Evolutionary conservation across 2,113 vertebrate genomes (phyloP), one percentile per base, ranked within the genome.

Genomic region (Phylloscopus whistleri): DNA sequence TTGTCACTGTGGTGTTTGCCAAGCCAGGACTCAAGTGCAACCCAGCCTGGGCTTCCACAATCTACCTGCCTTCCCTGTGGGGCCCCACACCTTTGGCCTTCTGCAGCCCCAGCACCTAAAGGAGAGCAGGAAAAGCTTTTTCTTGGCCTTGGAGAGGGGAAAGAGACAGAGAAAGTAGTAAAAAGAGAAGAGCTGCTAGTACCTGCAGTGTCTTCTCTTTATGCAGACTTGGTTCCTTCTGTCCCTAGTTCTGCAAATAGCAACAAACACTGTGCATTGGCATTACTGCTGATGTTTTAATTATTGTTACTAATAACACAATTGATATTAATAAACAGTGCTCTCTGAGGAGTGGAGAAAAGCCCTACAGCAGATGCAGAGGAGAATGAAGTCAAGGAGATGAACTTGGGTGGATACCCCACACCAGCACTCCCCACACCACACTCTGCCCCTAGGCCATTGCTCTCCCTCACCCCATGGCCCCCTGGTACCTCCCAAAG

Each of bases 361-460:
- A 84, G 14, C 28, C 31, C 81, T 58, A 48, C 43, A 88, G 70
- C 59, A 83, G 62, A 95, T 69, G 35, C 28, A 90, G 39, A 70
- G 18, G 17, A 64, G 33, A 91, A 81, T 14, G 30, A 78, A 72
- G 49, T 49, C 27, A 93, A 67, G 41, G 31, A 80, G n/a, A 49
- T 16, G 18, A 76, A 43, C 15, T 19, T 76, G 72, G 41, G 28
- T 44, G 24, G 58, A 68, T 79, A 82, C 7, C 7, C 49, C 48
- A 39, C 1, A 2, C 24, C 35, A 44, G 46, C 23, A 33, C 27
- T 62, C 6, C 55, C 24, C 2, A 1, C n/a, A 48, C 31, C 58
- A 43, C 2, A 2, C 33, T 64, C 35, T 1, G 1, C 19, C 13
- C 11, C 59, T 8, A 0, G 0, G 0, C 22, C 1, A 2, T 21